Conservation (phyloP, 2,113 vertebrate species). For the Coptodon rendalli region DNA sequence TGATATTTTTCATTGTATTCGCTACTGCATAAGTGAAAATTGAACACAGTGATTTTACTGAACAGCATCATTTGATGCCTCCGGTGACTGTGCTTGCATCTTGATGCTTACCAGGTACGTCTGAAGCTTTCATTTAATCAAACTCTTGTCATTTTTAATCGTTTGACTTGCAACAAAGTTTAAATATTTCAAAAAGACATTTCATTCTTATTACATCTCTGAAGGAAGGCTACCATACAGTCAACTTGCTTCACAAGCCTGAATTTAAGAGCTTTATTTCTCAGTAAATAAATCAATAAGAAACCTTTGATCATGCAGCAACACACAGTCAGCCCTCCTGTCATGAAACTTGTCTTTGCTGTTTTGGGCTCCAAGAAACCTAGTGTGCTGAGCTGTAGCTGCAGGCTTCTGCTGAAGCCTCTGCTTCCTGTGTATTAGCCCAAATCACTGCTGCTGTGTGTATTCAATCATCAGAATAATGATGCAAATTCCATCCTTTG, state of each 20-base stretch:
- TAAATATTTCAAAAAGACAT: background rate
- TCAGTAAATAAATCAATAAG: background rate
- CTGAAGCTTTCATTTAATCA: background rate
- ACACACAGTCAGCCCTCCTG: background rate
- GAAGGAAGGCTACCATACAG: background rate
- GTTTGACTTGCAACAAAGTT: background rate
- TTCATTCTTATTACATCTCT: background rate
- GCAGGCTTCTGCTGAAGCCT: background rate
- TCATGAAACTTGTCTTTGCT: background rate
- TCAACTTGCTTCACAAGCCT: background rate
- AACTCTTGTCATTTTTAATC: background rate
- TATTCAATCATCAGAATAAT: background rate
- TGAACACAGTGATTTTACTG: background rate
- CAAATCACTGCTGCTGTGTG: background rate
- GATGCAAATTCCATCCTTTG: background rate
- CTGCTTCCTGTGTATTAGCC: background rate
- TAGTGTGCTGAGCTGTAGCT: background rate
- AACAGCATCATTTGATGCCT: background rate
- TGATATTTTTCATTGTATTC: accelerated
- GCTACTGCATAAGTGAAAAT: background rate
- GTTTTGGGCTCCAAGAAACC: background rate
- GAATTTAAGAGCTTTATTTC: background rate
- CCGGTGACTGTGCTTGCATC: background rate
- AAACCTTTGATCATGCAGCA: background rate
- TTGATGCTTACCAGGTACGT: background rate